phyloP scores from a whole-genome alignment of 2,113 vertebrate species.

The Dryoscopus gambensis region DNA sequence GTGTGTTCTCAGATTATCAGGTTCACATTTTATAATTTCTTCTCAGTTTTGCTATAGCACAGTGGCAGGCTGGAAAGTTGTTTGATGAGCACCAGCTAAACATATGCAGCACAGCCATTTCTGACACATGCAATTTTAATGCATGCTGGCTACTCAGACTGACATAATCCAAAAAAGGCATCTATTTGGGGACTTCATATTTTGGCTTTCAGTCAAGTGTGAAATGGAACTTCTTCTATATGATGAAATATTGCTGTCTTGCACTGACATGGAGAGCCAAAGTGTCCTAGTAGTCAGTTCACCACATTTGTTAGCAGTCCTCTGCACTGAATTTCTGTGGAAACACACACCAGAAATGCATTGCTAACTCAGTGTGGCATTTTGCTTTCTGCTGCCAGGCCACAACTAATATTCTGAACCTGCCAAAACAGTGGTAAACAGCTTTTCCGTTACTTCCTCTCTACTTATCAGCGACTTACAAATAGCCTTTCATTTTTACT shows the following conservation, averaged over 20 bases:
- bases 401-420: background rate
- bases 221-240: constrained; percentile 36
- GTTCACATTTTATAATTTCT: constrained; percentile 39
- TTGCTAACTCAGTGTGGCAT: background rate
- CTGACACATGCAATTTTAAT: constrained; percentile 39
- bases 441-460: constrained; percentile 4
- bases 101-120: background rate
- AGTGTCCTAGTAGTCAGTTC: background rate
- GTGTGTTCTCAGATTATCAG: constrained; percentile 31
- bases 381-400: constrained; percentile 3
- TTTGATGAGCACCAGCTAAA: constrained; percentile 20
- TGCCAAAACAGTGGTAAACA: background rate
- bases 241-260: background rate
- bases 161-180: constrained; percentile 32
- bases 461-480: constrained; percentile 37
- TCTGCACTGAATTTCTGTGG: background rate
- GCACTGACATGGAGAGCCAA: background rate
- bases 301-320: background rate
- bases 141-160: background rate
- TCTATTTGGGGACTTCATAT: constrained; percentile 3
- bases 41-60: constrained; percentile 4
- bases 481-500: constrained; percentile 54
- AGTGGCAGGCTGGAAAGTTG: background rate
- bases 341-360: background rate
- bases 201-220: constrained; percentile 46